Evolutionary conservation across 1,140 invertebrate genomes (phyloP), one percentile per base, ranked within the genome.

Genomic region (Temnothorax curvispinosus): DNA sequence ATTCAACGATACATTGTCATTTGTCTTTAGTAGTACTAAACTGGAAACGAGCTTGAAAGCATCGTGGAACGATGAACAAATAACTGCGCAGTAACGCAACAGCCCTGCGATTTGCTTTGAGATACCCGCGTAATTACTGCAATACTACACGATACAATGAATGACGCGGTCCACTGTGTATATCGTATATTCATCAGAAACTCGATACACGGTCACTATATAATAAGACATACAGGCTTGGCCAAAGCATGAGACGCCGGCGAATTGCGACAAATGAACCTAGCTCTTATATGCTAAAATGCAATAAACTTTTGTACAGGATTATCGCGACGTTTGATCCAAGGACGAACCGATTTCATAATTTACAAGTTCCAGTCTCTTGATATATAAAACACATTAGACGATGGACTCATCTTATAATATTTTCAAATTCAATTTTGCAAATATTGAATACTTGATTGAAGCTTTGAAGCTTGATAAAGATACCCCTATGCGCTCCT

Each of bases 11-110:
- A 18, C 58, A 27, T 27, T 27, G 27, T 27, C 27, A 27, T 74
- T 32, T 13, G 69, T 75, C 54, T 60, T 75, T 21, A 44, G 52
- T 15, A 21, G 7, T 21, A 47, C 44, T 47, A 60, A 27, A 18
- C 44, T 38, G 60, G 75, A 13, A 50, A 18, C 65, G 18, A 71
- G 32, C 72, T 54, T 18, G 32, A 4, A 44, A 77, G 72, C 47
- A 9, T 62, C 32, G 60, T 77, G 50, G 15, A 65, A 54, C 15
- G 50, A 58, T 67, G 69, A 56, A 78, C 87, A 67, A 89, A 89
- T 89, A 89, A 87, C 58, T 75, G 35, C 35, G 60, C 54, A 35
- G 64, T 89, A 87, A 84, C n/a, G 62, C 60, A 86, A 47, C 58
- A 50, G 44, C 35, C 15, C 35, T 15, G 52, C 54, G 87, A 89